Conservation (phyloP, 2,797 vertebrate species). For the Typhlichthys subterraneus region DNA sequence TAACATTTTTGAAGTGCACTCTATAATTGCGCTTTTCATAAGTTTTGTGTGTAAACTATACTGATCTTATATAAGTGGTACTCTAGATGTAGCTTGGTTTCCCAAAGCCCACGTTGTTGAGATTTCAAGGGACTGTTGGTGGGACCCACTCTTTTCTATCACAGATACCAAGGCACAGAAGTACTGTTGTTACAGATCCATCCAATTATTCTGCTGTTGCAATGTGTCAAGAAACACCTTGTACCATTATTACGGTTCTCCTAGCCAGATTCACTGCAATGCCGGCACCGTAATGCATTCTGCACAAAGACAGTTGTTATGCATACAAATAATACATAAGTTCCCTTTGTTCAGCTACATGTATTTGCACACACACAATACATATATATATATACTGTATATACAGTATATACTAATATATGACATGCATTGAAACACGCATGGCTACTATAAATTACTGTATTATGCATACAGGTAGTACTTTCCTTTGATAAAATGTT, state of each 20-base stretch:
- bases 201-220: slow-evolving; percentile 50
- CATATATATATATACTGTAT: not conserved
- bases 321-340: slow-evolving; percentile 36
- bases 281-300: slow-evolving; percentile 4
- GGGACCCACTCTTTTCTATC: slow-evolving; percentile 37
- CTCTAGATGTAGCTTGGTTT: not conserved
- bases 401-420: not conserved
- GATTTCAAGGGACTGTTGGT: slow-evolving; percentile 23
- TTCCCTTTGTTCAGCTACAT: slow-evolving; percentile 23
- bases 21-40: slow-evolving; percentile 2
- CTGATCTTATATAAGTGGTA: slow-evolving; percentile 6
- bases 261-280: slow-evolving; percentile 4
- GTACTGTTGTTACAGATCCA: slow-evolving; percentile 34
- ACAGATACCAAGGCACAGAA: slow-evolving; percentile 21
- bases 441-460: slow-evolving; percentile 3
- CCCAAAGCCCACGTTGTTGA: slow-evolving; percentile 23
- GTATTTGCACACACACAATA: not conserved
- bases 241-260: slow-evolving; percentile 41
- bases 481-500: too few relatives aligned
- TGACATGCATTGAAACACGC: not conserved
- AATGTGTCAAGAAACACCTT: slow-evolving; percentile 42
- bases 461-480: too few relatives aligned
- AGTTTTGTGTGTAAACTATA: slow-evolving; percentile 30
- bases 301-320: slow-evolving; percentile 52
- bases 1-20: slow-evolving; percentile 23